These are phyloP conservation scores for Anser cygnoides DNA, from an alignment of 2,113 vertebrate genomes.

Conservation along the genomic window DNA sequence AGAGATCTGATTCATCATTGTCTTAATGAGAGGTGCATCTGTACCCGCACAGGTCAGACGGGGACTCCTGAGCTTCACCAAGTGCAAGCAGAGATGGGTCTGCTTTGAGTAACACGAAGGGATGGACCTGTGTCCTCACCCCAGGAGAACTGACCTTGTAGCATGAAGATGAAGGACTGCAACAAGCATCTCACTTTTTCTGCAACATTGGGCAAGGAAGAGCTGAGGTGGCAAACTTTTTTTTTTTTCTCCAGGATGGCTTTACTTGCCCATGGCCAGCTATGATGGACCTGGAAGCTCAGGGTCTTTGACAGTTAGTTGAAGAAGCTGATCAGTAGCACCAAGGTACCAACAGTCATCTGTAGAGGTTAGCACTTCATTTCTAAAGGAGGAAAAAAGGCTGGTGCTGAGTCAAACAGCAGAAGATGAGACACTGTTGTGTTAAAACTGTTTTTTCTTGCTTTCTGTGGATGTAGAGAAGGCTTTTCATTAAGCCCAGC, in stretches of 20 bases:
- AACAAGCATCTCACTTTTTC: too few species aligned
- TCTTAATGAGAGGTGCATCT: not conserved
- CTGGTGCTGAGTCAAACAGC: not conserved
- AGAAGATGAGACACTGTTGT: not conserved
- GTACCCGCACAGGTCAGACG: not conserved
- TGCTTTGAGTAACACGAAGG: not conserved
- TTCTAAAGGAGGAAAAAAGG: not conserved
- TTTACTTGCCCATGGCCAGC: too few species aligned
- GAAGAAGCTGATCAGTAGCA: too few species aligned
- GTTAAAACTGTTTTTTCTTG: not conserved
- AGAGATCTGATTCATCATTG: not conserved
- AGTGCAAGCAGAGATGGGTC: too few species aligned
- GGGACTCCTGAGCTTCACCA: not conserved
- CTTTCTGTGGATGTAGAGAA: not conserved
- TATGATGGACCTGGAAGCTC: too few species aligned
- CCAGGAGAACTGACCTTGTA: not conserved
- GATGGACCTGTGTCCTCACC: not conserved
- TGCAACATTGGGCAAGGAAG: too few species aligned
- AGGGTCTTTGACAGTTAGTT: too few species aligned
- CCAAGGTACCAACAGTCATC: too few species aligned
- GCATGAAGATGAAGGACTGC: too few species aligned
- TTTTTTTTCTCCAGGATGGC: too few species aligned
- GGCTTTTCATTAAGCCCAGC: not conserved
- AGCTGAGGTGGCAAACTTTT: too few species aligned
- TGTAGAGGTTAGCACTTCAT: too few species aligned